phyloP scores from a whole-genome alignment of 1,140 invertebrate species.

The Dolichoris vasculosae region DNA sequence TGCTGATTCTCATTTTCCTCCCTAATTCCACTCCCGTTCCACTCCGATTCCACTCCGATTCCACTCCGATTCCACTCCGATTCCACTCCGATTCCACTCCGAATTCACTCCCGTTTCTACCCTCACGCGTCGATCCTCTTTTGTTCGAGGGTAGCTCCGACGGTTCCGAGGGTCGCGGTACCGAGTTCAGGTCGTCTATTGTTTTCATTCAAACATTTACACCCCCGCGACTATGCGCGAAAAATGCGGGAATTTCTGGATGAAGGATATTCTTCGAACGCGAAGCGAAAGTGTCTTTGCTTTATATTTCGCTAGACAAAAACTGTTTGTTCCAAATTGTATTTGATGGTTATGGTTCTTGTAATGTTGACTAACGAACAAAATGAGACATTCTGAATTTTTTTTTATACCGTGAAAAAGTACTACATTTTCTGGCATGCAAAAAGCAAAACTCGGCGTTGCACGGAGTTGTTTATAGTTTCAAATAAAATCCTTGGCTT shows the following conservation, averaged over 20 bases:
- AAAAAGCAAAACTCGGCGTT: too few relatives aligned
- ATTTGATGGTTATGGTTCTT: too few relatives aligned
- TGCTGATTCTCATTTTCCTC: constrained; percentile 14
- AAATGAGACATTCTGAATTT: too few relatives aligned
- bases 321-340: too few relatives aligned
- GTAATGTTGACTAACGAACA: too few relatives aligned
- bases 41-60: not conserved
- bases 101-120: too few relatives aligned
- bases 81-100: not conserved
- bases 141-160: not conserved
- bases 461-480: too few relatives aligned
- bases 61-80: not conserved
- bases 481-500: too few relatives aligned
- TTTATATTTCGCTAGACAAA: too few relatives aligned
- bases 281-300: not conserved
- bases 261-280: not conserved
- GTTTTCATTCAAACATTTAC: not conserved
- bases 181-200: not conserved
- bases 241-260: not conserved
- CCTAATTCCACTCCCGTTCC: not conserved
- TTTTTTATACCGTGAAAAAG: too few relatives aligned
- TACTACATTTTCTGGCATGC: too few relatives aligned
- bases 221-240: not conserved
- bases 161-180: not conserved
- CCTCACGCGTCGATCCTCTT: not conserved